phyloP scores from a whole-genome alignment of 2,797 vertebrate genomes.

The Mastacembelus armatus region DNA sequence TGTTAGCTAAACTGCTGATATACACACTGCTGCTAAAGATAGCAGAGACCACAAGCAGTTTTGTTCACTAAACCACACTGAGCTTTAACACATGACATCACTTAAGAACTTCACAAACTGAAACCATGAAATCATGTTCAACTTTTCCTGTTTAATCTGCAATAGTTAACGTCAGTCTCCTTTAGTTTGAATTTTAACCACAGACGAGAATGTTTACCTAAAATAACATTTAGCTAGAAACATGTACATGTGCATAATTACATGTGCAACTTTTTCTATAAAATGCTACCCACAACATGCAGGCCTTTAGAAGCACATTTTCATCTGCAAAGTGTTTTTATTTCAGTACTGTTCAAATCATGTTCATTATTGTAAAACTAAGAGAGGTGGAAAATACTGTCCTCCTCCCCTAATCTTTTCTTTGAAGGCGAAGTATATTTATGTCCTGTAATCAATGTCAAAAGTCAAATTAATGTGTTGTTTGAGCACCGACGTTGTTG shows the following conservation, averaged over 20 bases:
- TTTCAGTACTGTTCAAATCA: slow-evolving; percentile 21
- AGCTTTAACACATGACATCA: slow-evolving; percentile 41
- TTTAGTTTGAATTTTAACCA: neutral
- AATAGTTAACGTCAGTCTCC: neutral
- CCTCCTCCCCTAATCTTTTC: too few relatives aligned
- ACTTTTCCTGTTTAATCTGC: neutral
- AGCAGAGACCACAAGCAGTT: slow-evolving; percentile 39
- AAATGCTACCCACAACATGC: neutral
- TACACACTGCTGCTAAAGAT: slow-evolving; percentile 46
- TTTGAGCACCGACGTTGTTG: too few relatives aligned
- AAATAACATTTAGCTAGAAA: slow-evolving; percentile 1
- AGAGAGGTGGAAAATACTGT: slow-evolving; percentile 10
- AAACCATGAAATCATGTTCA: neutral
- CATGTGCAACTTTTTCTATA: slow-evolving; percentile 44
- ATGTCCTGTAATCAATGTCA: slow-evolving; percentile 21
- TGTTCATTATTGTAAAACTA: slow-evolving; percentile 34
- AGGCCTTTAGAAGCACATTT: slow-evolving; percentile 43
- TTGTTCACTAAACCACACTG: slow-evolving; percentile 20
- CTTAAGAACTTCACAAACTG: slow-evolving; percentile 4
- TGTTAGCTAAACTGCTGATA: slow-evolving; percentile 56
- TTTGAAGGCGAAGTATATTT: too few relatives aligned
- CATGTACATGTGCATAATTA: slow-evolving; percentile 1
- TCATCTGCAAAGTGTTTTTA: slow-evolving; percentile 32
- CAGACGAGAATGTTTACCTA: neutral
- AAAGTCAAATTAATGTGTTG: slow-evolving; percentile 27